Evolutionary conservation across 2,797 vertebrate species (phyloP).

Genomic region (Chelmon rostratus): DNA sequence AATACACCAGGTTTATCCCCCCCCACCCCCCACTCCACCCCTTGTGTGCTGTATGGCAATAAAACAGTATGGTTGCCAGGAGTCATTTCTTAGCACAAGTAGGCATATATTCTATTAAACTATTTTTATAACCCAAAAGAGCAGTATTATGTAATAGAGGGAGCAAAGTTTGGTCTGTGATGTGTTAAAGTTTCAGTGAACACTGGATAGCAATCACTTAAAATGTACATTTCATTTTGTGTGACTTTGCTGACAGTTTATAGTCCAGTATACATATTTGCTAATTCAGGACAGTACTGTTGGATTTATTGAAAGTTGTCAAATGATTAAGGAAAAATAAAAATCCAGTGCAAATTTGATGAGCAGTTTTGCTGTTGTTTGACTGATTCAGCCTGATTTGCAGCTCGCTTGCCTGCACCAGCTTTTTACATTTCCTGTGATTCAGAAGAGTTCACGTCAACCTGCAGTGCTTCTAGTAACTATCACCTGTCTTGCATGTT

Average conservation of each 20-base stretch:
- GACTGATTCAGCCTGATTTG: neutral
- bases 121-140: slow-evolving; percentile 81
- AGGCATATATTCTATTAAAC: slow-evolving; percentile 70
- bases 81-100: slow-evolving; percentile 74
- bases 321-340: slow-evolving; percentile 84
- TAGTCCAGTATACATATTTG: slow-evolving; percentile 82
- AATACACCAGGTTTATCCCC: slow-evolving; percentile 49
- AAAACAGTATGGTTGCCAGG: slow-evolving; percentile 64
- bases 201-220: slow-evolving; percentile 81
- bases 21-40: neutral
- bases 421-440: slow-evolving; percentile 2
- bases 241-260: slow-evolving; percentile 84
- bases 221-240: slow-evolving; percentile 81
- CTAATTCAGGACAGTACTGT: slow-evolving; percentile 80
- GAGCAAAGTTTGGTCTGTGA: slow-evolving; percentile 74
- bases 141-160: slow-evolving; percentile 81
- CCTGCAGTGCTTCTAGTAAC: neutral
- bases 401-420: neutral
- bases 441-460: neutral
- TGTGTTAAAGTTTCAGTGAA: slow-evolving; percentile 74
- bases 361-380: slow-evolving; percentile 30
- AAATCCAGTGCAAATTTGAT: slow-evolving; percentile 59
- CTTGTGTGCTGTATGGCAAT: slow-evolving; percentile 71
- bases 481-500: neutral
- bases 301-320: slow-evolving; percentile 84